Evolutionary conservation across 2,113 vertebrate genomes (phyloP).

Genomic region (Azemiops feae): DNA sequence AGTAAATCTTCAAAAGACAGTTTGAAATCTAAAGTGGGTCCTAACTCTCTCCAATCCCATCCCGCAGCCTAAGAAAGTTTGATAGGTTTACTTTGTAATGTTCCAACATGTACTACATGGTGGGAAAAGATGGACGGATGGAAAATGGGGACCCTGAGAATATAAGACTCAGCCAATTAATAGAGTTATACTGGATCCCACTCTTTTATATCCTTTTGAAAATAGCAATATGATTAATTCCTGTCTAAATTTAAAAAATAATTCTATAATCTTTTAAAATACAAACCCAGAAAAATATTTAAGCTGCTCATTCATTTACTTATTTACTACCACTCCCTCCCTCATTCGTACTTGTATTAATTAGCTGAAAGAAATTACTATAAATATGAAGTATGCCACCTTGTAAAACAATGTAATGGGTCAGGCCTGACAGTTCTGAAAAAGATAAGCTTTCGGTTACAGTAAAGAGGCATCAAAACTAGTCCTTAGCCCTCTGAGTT

Average conservation of each 20-base stretch:
- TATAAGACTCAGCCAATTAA: constrained; percentile 18
- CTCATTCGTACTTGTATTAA: constrained; percentile 32
- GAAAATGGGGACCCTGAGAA: constrained; percentile 16
- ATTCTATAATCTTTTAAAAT: constrained; percentile 51
- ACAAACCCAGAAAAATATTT: constrained; percentile 4
- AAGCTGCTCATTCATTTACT: background rate
- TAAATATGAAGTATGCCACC: background rate
- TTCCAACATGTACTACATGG: constrained; percentile 34
- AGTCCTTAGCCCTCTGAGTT: background rate
- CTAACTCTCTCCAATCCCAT: constrained; percentile 30
- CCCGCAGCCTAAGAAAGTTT: constrained; percentile 31
- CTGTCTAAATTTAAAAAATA: constrained; percentile 44
- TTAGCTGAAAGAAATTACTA: background rate
- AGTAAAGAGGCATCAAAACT: background rate
- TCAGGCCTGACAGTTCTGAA: background rate
- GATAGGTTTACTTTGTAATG: constrained; percentile 7
- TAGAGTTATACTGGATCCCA: constrained; percentile 34
- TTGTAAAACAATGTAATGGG: background rate
- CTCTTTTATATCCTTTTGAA: constrained; percentile 48
- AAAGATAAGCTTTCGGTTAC: background rate
- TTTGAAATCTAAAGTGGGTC: background rate
- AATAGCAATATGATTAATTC: constrained; percentile 44
- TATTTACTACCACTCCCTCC: background rate
- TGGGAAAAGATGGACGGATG: constrained; percentile 7
- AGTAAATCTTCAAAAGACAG: constrained; percentile 46